A percentile compares a stretch with the other conserved stretches of the same genome.
Evolutionary conservation across 2,888 invertebrate genomes (phyloP).

Genomic region (Acanthococcus lagerstroemiae): DNA sequence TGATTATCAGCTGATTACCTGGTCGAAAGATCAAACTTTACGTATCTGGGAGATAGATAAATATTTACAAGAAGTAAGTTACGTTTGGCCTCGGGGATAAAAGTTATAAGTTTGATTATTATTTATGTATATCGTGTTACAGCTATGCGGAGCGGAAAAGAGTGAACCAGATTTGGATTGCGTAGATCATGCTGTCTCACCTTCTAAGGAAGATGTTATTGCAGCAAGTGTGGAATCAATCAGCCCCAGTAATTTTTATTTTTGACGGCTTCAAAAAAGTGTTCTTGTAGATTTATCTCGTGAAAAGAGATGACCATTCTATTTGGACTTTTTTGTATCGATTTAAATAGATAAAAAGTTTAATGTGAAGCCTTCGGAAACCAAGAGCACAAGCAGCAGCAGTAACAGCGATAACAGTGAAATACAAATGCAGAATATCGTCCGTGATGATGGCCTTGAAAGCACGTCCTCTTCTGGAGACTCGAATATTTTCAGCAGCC

Average conservation of each 20-base stretch:
- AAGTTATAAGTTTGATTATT: neutral
- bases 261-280: too few species aligned
- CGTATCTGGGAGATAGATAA: slow-evolving; percentile 84
- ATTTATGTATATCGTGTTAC: neutral
- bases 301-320: neutral
- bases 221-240: neutral
- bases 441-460: neutral
- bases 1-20: slow-evolving; percentile 80
- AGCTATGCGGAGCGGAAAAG: slow-evolving; percentile 11
- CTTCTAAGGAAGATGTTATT: neutral
- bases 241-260: neutral
- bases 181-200: slow-evolving; percentile 4
- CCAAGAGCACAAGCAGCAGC: neutral
- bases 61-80: slow-evolving; percentile 58
- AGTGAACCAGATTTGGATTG: neutral
- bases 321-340: neutral
- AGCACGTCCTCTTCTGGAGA: neutral
- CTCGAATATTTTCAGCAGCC: neutral
- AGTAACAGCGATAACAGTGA: neutral
- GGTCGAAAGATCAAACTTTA: slow-evolving; percentile 89
- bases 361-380: neutral
- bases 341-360: neutral
- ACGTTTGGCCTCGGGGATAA: neutral
- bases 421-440: neutral
- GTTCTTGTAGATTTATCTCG: too few species aligned